Evolutionary conservation across 2,888 invertebrate species (phyloP), one percentile per base, ranked within the genome.

Genomic region (Halictus quadricinctus): DNA sequence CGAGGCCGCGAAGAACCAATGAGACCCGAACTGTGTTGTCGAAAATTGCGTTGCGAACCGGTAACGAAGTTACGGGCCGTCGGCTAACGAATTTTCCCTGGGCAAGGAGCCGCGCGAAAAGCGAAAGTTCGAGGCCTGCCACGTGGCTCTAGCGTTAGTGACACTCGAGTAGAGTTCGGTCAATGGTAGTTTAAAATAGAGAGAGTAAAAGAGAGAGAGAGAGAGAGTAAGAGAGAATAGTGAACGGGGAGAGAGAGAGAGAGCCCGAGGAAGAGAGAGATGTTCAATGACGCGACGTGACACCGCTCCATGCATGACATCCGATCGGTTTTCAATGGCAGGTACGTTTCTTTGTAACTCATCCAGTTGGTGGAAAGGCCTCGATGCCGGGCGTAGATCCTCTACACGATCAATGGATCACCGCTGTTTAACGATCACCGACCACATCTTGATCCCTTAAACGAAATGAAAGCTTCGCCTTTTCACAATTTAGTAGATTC

Each of bases 141-240:
- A 84, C 87, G 88, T 86, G 87, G 48, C 80, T 83, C 85, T 85
- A 88, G 89, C 89, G 89, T 92, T 92, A 92, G 88, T 92, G 84
- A 92, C 92, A 90, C 90, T 92, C 89, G 92, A 93, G 91, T 93
- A 91, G 87, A 92, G 91, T 89, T 89, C 85, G 88, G 91, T 93
- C 91, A 92, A 92, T 92, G 92, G 91, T 92, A 91, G 92, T 91
- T 92, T 92, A 91, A 93, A 92, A 93, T 92, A 93, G 88, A 88
- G 90, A 89, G 79, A 78, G 77, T 29, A 29, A 29, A 29, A 12
- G 36, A 74, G 36, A 48, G 69, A 69, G 36, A 29, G 77, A 12
- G 36, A 74, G 36, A 48, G 69, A 69, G 69, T 78, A 80, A 25
- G 79, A 83, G 54, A 81, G 74, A 54, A 58, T 74, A 77, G 76